Evolutionary conservation across 2,113 vertebrate species (phyloP).

Genomic region (Catharus minimus): DNA sequence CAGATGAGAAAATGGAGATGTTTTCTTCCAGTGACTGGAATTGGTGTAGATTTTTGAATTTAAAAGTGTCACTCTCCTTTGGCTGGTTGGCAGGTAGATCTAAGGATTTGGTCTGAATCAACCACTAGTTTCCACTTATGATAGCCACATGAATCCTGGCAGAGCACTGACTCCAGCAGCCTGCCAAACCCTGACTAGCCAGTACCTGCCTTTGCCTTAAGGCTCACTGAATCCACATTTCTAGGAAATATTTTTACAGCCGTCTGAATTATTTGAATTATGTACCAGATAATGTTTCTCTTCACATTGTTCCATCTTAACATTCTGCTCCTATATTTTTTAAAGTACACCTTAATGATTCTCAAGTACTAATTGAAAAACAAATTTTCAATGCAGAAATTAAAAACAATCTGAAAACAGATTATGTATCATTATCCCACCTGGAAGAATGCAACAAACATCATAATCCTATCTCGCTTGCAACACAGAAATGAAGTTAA

Average conservation of each 20-base stretch:
- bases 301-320: background rate
- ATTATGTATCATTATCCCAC: conserved; percentile 9
- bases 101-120: background rate
- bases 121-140: background rate
- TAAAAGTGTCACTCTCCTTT: background rate
- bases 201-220: background rate
- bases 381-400: conserved; percentile 14
- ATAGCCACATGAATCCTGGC: background rate
- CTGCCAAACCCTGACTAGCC: background rate
- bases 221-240: background rate
- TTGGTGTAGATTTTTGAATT: background rate
- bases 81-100: background rate
- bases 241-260: background rate
- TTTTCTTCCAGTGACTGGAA: background rate
- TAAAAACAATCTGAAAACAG: conserved; percentile 33
- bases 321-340: background rate
- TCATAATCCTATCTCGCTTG: background rate
- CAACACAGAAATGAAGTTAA: background rate
- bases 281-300: background rate
- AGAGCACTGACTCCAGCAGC: background rate
- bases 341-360: background rate
- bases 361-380: conserved; percentile 21
- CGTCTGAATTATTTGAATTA: background rate
- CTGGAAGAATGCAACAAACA: conserved; percentile 1
- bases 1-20: background rate